These are phyloP conservation scores for Lasaia peninsularis DNA, from an alignment of 1,140 invertebrate genomes.

Conservation along the genomic window DNA sequence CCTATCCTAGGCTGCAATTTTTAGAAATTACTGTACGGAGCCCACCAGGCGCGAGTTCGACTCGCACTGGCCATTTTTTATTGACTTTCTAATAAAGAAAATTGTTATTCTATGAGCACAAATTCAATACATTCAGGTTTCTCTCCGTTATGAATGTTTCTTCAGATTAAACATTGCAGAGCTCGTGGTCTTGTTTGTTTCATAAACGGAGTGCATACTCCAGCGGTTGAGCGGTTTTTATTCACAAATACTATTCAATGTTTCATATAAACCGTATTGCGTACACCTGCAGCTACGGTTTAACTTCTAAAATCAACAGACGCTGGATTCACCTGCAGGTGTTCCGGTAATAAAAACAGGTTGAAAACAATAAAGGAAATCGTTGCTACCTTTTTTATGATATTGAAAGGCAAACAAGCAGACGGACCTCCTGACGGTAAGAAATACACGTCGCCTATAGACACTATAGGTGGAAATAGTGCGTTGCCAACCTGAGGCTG, in stretches of 20 bases:
- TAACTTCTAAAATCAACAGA: background rate
- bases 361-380: background rate
- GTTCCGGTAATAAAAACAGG: background rate
- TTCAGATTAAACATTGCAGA: background rate
- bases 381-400: too few species aligned
- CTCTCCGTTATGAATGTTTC: background rate
- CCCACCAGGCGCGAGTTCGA: too few species aligned
- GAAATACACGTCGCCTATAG: too few species aligned
- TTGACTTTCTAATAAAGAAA: background rate
- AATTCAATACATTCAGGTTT: background rate
- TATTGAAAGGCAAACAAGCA: too few species aligned
- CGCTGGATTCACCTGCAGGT: background rate
- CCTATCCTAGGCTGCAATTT: too few species aligned
- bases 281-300: background rate
- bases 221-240: conserved; percentile 1
- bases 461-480: too few species aligned
- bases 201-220: background rate
- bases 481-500: too few species aligned
- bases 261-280: background rate
- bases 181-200: background rate
- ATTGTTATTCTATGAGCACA: background rate
- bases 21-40: too few species aligned
- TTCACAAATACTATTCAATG: background rate
- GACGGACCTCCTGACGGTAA: too few species aligned
- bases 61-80: too few species aligned